Evolutionary conservation across 2,113 vertebrate species (phyloP).

Genomic region (Gallinago media): DNA sequence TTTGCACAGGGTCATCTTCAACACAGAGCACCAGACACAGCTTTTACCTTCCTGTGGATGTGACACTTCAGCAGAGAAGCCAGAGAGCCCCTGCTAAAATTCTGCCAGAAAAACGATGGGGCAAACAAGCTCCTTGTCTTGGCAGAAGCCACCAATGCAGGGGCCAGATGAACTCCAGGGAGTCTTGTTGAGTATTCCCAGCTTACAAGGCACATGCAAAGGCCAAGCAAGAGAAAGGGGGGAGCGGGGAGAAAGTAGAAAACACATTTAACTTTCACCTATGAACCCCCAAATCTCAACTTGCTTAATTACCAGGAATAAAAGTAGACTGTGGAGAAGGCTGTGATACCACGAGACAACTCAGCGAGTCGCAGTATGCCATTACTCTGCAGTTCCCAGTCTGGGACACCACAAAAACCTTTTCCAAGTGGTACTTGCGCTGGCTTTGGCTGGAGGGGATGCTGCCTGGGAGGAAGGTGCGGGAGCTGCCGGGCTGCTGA

Average conservation of each 20-base stretch:
- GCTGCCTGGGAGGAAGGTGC: background rate
- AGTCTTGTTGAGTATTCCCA: background rate
- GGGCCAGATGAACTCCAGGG: background rate
- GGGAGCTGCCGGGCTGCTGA: slow-evolving; percentile 50
- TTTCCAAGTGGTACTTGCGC: slow-evolving; percentile 85
- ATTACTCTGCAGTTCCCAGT: slow-evolving; percentile 89
- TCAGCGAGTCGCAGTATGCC: slow-evolving; percentile 84
- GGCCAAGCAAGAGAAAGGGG: background rate
- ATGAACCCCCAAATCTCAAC: background rate
- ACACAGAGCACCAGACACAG: background rate
- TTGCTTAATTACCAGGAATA: slow-evolving; percentile 84
- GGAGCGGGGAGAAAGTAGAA: background rate
- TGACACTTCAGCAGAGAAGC: background rate
- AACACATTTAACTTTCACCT: background rate
- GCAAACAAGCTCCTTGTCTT: background rate
- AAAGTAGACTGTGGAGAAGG: slow-evolving; percentile 89
- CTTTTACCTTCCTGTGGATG: background rate
- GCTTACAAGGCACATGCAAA: background rate
- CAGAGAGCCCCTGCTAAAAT: background rate
- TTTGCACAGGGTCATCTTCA: background rate
- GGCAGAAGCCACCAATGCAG: background rate
- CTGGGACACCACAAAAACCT: slow-evolving; percentile 87
- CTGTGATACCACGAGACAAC: slow-evolving; percentile 92
- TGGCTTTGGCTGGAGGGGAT: slow-evolving; percentile 75
- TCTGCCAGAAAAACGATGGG: background rate